These are phyloP conservation scores for Bostrychus sinensis DNA, from an alignment of 2,113 vertebrate species.

Conservation along the genomic window DNA sequence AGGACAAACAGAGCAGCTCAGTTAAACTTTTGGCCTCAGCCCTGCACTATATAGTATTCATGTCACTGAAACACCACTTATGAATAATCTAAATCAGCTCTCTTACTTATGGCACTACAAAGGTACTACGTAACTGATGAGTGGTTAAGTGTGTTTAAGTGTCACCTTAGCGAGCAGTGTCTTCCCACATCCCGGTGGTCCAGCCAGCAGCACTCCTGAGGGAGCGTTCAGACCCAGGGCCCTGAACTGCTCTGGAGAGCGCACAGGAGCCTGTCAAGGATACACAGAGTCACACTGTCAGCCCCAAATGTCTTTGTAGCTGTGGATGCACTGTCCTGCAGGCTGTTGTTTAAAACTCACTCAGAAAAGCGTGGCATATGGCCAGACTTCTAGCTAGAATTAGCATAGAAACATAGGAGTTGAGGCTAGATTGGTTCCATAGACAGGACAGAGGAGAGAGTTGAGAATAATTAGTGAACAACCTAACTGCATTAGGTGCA, in stretches of 20 bases:
- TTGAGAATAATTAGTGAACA: no score
- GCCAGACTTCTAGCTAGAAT: no score
- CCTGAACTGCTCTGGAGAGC: constrained; percentile 88
- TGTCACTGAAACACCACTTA: background rate
- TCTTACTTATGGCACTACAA: no score
- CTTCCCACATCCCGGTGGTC: constrained; percentile 96
- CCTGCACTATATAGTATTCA: background rate
- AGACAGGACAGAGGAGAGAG: no score
- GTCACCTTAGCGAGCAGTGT: constrained; percentile 92
- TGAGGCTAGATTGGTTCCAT: no score
- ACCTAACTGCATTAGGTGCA: no score
- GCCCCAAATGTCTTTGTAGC: constrained; percentile 1
- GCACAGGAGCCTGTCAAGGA: constrained; percentile 86
- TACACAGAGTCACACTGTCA: constrained; percentile 21
- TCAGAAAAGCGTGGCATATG: no score
- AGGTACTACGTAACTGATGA: no score
- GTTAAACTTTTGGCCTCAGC: background rate
- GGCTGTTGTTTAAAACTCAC: no score
- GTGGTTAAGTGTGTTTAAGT: background rate
- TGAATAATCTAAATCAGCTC: background rate
- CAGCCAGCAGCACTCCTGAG: constrained; percentile 92
- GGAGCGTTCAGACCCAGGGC: constrained; percentile 89
- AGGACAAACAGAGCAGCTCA: constrained; percentile 29
- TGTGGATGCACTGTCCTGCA: no score
- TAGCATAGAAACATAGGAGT: no score